Base-by-base conservation (phyloP, 2,888 invertebrate genomes). In the Cephonodes hylas region DNA sequence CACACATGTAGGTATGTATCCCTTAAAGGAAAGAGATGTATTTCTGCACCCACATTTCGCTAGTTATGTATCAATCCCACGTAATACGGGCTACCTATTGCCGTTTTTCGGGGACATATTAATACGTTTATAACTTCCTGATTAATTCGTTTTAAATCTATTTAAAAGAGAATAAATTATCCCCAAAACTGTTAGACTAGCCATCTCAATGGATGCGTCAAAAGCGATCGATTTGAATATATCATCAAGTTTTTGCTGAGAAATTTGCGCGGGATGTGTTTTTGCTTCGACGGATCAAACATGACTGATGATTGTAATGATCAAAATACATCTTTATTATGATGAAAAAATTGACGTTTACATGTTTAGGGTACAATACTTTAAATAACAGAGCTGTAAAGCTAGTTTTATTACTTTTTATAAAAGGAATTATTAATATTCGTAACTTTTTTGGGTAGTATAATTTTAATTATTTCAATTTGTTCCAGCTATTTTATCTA, bases 241-340 rank as follows among this genome's bases (percentile, higher is more conserved):
- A 31, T 31, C 31, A 31, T 53, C 7, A 27, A 27, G 38, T 53
- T 53, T 53, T 53, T 53, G 53, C 18, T 1, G 18, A 25, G 18
- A 48, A 15, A 27, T 3, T 8, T 22, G 20, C 18, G 15, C n/a
- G n/a, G 38, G 8, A 53, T 27, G 5, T 20, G 53, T 53, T 53
- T 53, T 53, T 31, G 23, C 46, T 23, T 27, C 27, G 27, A n/a
- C n/a, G 18, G 53, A 53, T 53, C 53, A 8, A 48, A 53, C 53
- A 53, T 53, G 53, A 53, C 27, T 31, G 31, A 53, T 53, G 53
- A 53, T 31, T 53, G 53, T 53, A 53, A 31, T 53, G 53, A 53
- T 31, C 53, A 53, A 53, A 53, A 53, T 31, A 53, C 53, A 53
- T 53, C 27, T 31, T 27, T 4, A 31, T 53, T 23, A 18, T 53